Evolutionary conservation across 2,797 vertebrate genomes (phyloP).

Genomic region (Epinephelus coioides): DNA sequence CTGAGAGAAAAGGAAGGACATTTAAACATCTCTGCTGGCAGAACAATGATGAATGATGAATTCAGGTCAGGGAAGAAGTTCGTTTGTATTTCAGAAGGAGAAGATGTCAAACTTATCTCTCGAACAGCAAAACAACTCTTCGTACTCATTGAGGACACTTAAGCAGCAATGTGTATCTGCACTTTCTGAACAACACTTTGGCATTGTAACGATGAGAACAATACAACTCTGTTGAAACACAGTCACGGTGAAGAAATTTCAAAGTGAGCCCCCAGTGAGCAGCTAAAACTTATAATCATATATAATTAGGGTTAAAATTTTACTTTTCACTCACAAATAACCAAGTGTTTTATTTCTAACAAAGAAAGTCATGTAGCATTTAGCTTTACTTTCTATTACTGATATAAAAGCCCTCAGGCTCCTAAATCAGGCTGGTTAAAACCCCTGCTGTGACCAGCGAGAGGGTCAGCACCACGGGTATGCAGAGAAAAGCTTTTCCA

Average conservation of each 20-base stretch:
- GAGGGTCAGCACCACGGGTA: constrained; percentile 29
- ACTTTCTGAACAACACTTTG: not conserved
- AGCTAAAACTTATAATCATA: not conserved
- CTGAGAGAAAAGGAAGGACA: constrained; percentile 14
- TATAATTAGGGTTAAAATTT: not conserved
- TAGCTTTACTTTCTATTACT: not conserved
- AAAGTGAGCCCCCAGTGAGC: not conserved
- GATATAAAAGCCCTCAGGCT: not conserved
- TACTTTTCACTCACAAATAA: constrained; percentile 1
- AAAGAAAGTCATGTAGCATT: not conserved
- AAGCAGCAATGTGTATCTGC: not conserved
- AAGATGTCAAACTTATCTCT: not conserved
- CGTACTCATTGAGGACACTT: not conserved
- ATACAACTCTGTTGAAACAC: not conserved
- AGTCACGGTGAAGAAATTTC: not conserved
- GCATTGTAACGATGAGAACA: not conserved
- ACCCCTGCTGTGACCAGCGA: constrained; percentile 17
- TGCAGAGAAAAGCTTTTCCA: constrained; percentile 44
- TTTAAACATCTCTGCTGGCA: not conserved
- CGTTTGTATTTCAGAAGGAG: not conserved
- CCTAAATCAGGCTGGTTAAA: constrained; percentile 9
- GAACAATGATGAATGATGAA: constrained; percentile 7
- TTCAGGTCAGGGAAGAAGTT: constrained; percentile 9
- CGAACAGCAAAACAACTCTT: not conserved
- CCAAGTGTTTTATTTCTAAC: not conserved